Percentiles rank a stretch among this genome's conserved stretches.
phyloP scores from a whole-genome alignment of 1,140 invertebrate genomes.

The Belonocnema kinseyi region DNA sequence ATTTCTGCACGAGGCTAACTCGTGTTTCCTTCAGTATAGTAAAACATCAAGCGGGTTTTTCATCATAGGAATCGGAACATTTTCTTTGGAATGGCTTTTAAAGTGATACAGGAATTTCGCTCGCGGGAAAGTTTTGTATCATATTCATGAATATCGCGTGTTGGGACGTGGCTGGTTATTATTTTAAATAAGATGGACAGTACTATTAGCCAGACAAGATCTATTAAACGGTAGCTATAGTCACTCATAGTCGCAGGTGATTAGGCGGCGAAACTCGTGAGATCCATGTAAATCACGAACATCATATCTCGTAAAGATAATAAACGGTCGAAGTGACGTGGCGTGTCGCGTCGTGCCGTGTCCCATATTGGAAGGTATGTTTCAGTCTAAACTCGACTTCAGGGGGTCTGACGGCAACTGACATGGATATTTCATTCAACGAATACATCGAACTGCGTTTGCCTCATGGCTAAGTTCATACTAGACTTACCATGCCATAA shows the following conservation, averaged over 20 bases:
- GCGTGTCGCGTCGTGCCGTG: conserved; percentile 34
- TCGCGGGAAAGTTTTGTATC: neutral
- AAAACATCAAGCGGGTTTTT: no score
- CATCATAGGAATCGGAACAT: no score
- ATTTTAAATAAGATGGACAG: conserved; percentile 27
- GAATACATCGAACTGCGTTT: conserved; percentile 45
- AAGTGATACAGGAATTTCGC: neutral
- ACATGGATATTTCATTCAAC: conserved; percentile 59
- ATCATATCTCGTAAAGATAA: conserved; percentile 29
- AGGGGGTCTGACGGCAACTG: conserved; percentile 57
- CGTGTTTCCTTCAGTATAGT: no score
- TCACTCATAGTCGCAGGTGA: neutral
- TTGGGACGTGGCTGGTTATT: conserved; percentile 15
- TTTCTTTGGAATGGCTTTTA: no score
- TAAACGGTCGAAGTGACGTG: conserved; percentile 38
- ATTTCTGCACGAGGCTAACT: no score
- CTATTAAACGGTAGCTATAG: conserved; percentile 29
- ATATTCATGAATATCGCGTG: neutral
- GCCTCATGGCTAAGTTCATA: conserved; percentile 17
- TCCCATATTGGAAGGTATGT: conserved; percentile 37
- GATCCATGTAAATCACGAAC: conserved; percentile 42
- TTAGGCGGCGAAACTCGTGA: conserved; percentile 37
- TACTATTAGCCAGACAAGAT: conserved; percentile 28
- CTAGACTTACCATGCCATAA: conserved; percentile 18
- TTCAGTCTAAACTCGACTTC: conserved; percentile 39